Conservation (phyloP, 2,113 vertebrate species). For the Suricata suricatta region DNA sequence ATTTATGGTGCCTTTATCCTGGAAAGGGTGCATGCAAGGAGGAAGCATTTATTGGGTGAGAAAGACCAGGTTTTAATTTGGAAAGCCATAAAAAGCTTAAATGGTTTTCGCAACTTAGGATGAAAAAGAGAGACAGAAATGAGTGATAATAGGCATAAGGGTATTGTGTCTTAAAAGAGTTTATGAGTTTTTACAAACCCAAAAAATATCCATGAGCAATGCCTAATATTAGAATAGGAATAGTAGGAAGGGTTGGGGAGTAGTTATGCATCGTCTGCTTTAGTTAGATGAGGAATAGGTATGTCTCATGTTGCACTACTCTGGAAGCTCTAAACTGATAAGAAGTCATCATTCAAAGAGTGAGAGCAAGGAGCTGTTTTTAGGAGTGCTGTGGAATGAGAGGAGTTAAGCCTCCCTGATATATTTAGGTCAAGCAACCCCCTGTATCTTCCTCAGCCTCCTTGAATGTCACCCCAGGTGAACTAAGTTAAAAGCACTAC, state of each 20-base stretch:
- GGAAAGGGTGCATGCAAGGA: slow-evolving; percentile 46
- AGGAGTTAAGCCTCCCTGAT: not conserved
- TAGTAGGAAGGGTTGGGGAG: not conserved
- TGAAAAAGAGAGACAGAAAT: not conserved
- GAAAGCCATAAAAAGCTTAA: slow-evolving; percentile 45
- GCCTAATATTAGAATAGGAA: not conserved
- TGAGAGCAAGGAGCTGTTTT: not conserved
- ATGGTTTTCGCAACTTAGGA: not conserved
- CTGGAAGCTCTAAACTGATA: not conserved
- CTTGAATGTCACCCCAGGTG: not conserved
- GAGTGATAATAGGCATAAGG: not conserved
- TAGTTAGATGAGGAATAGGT: not conserved
- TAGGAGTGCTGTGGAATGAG: not conserved
- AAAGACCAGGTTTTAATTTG: slow-evolving; percentile 63
- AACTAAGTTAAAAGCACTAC: not conserved
- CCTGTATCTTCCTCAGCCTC: not conserved
- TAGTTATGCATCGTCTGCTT: not conserved
- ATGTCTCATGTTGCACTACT: not conserved
- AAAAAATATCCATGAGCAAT: not conserved
- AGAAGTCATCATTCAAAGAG: not conserved
- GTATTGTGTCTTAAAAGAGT: not conserved
- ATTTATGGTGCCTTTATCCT: slow-evolving; percentile 58
- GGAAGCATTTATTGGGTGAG: not conserved
- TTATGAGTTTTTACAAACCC: not conserved
- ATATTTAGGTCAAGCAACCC: not conserved